phyloP scores from a whole-genome alignment of 2,797 vertebrate species.

The Alectoris magna region DNA sequence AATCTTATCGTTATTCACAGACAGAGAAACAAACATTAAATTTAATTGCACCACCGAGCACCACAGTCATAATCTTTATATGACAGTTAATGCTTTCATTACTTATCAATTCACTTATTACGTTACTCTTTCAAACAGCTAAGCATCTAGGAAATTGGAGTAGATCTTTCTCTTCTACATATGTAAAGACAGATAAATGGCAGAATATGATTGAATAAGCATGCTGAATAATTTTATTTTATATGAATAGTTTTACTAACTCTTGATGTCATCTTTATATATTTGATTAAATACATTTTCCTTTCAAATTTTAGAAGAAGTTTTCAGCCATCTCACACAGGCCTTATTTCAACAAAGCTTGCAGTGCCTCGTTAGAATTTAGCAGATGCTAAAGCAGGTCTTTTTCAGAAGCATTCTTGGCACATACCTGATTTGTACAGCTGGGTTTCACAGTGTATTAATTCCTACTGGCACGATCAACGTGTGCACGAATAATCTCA shows the following conservation, averaged over 20 bases:
- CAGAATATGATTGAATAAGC: conserved; percentile 1
- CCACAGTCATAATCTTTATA: conserved; percentile 72
- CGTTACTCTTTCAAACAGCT: conserved; percentile 64
- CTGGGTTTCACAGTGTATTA: accelerated
- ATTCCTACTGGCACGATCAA: accelerated
- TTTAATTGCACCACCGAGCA: conserved; percentile 72
- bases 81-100: conserved; percentile 75
- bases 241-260: conserved; percentile 22
- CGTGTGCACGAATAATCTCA: accelerated
- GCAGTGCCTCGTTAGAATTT: neutral
- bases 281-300: neutral
- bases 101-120: conserved; percentile 74
- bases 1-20: conserved; percentile 65
- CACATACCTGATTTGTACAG: accelerated
- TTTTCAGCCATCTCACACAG: neutral
- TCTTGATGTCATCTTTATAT: neutral
- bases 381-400: neutral
- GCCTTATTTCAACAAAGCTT: neutral
- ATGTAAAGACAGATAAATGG: conserved; percentile 52
- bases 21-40: conserved; percentile 74
- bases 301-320: neutral
- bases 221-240: conserved; percentile 16
- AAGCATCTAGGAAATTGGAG: conserved; percentile 56
- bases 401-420: neutral
- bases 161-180: conserved; percentile 47